A percentile compares a stretch with the other conserved stretches of the same genome.
phyloP scores from a whole-genome alignment of 2,888 invertebrate species.

The Neoaliturus tenellus region DNA sequence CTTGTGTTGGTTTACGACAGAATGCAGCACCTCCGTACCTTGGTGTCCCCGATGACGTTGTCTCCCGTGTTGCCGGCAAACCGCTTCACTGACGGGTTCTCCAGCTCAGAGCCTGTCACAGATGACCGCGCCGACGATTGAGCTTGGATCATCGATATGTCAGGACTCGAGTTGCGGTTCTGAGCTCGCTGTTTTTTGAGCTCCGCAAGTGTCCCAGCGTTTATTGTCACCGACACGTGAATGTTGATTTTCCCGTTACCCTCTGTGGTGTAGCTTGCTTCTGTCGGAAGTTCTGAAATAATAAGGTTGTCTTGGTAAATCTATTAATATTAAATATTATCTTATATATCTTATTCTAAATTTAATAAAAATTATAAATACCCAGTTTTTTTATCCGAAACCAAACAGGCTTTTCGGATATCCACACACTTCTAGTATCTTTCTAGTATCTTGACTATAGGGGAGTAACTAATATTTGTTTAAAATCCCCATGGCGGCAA shows the following conservation, averaged over 20 bases:
- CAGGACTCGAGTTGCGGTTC: conserved; percentile 76
- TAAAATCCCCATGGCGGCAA: no score
- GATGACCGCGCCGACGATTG: conserved; percentile 50
- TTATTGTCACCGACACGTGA: conserved; percentile 88
- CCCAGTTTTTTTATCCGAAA: background rate
- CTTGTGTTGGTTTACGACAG: conserved; percentile 47
- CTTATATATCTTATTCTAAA: background rate
- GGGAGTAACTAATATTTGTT: no score
- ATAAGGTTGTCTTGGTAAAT: no score
- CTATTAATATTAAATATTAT: no score
- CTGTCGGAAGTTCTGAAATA: conserved; percentile 68
- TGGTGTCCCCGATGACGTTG: conserved; percentile 67
- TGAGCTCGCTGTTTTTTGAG: conserved; percentile 94
- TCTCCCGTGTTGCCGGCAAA: conserved; percentile 66
- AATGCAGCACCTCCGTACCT: conserved; percentile 65
- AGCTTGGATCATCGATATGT: conserved; percentile 55
- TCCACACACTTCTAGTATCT: no score
- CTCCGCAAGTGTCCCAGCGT: conserved; percentile 91
- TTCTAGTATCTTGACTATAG: no score
- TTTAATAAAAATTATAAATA: background rate
- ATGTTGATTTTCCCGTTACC: conserved; percentile 93
- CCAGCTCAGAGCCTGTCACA: conserved; percentile 56
- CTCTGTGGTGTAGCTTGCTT: conserved; percentile 72
- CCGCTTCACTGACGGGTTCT: conserved; percentile 57
- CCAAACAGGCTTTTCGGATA: no score